Conservation (phyloP, 2,888 invertebrate genomes). For the Allolobophora icterica region DNA sequence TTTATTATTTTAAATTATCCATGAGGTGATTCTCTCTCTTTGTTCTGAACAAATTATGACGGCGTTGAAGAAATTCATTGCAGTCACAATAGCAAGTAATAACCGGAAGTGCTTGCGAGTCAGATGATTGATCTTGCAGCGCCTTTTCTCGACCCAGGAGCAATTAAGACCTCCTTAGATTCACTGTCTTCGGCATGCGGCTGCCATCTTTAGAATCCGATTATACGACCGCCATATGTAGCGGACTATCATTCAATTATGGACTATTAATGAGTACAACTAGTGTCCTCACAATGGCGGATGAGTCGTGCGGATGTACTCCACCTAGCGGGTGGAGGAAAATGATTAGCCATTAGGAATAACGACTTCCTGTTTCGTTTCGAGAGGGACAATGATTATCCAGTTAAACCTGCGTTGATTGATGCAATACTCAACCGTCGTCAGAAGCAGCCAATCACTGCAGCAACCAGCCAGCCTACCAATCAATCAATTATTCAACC, state of each 20-base stretch:
- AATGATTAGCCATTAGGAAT: constrained; percentile 7
- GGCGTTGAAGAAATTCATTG: too few relatives aligned
- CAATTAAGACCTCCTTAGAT: not conserved
- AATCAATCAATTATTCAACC: too few relatives aligned
- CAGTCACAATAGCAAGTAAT: not conserved
- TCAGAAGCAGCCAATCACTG: not conserved
- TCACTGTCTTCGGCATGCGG: not conserved
- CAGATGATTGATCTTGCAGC: constrained; percentile 9
- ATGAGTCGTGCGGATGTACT: not conserved
- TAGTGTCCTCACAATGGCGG: not conserved
- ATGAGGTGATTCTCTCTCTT: too few relatives aligned
- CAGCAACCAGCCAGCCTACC: too few relatives aligned
- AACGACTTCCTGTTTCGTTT: not conserved
- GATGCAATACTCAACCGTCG: not conserved
- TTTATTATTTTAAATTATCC: too few relatives aligned
- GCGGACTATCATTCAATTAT: constrained; percentile 9
- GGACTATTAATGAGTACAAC: not conserved
- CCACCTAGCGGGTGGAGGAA: constrained; percentile 2
- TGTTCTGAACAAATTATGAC: too few relatives aligned
- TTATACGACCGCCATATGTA: not conserved
- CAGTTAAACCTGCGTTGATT: not conserved
- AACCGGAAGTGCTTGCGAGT: not conserved
- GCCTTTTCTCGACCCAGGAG: not conserved
- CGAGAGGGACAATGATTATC: not conserved
- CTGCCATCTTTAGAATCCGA: constrained; percentile 17